These are phyloP conservation scores for Pammene fasciana DNA, from an alignment of 2,888 invertebrate genomes.

Conservation along the genomic window DNA sequence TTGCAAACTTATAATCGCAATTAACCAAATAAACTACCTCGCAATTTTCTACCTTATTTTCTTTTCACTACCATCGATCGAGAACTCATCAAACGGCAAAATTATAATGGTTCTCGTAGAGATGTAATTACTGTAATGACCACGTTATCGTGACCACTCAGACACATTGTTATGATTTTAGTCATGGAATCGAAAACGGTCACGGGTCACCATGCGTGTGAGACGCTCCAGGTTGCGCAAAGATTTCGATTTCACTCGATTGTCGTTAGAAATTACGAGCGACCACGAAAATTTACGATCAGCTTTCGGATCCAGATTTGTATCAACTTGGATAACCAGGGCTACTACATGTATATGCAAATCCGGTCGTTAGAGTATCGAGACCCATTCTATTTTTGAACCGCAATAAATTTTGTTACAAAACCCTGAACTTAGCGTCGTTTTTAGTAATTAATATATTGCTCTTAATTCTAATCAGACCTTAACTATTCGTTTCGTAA, in stretches of 20 bases:
- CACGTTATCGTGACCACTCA: slow-evolving; percentile 71
- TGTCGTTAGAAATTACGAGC: slow-evolving; percentile 35
- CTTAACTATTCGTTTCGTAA: slow-evolving; percentile 29
- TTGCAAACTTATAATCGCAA: slow-evolving; percentile 55
- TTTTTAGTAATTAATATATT: slow-evolving; percentile 15
- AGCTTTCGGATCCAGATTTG: slow-evolving; percentile 32
- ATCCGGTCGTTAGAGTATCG: not conserved
- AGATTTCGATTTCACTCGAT: slow-evolving; percentile 70
- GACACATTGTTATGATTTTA: slow-evolving; percentile 77
- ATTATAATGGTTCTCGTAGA: slow-evolving; percentile 55
- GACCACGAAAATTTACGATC: slow-evolving; percentile 38
- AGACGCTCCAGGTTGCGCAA: slow-evolving; percentile 65
- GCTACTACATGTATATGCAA: slow-evolving; percentile 30
- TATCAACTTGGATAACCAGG: slow-evolving; percentile 22
- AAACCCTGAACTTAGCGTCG: slow-evolving; percentile 1
- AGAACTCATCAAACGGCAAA: slow-evolving; percentile 50
- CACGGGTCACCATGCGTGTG: slow-evolving; percentile 70
- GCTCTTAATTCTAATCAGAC: slow-evolving; percentile 28
- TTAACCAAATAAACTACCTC: slow-evolving; percentile 47
- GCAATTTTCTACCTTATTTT: slow-evolving; percentile 49
- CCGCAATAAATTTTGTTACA: slow-evolving; percentile 19
- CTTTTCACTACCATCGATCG: slow-evolving; percentile 37
- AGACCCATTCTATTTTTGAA: slow-evolving; percentile 26
- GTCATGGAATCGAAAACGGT: slow-evolving; percentile 77
- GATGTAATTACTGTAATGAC: slow-evolving; percentile 76